These are phyloP conservation scores for Ennomos fuscantarius DNA, from an alignment of 2,888 invertebrate genomes.

Conservation along the genomic window DNA sequence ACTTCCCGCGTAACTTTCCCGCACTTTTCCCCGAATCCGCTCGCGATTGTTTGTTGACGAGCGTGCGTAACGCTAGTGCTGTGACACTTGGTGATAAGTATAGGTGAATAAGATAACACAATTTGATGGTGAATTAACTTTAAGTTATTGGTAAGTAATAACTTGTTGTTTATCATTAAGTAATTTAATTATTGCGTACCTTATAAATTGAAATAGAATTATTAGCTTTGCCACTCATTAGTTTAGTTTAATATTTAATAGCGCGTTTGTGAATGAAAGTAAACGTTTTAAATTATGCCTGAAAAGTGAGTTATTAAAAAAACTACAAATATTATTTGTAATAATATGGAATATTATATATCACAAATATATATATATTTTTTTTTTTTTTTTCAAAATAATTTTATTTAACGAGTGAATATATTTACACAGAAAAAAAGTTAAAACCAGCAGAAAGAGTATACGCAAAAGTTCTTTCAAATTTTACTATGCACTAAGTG, in stretches of 20 bases:
- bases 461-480: slow-evolving; percentile 3
- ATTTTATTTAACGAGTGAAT: background rate
- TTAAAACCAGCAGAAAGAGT: slow-evolving; percentile 1
- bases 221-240: no score
- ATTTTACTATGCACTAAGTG: slow-evolving; percentile 8
- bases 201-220: background rate
- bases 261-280: no score
- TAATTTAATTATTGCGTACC: no score
- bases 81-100: slow-evolving; percentile 25
- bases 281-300: no score
- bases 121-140: slow-evolving; percentile 7
- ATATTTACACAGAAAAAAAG: background rate
- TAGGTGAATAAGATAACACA: slow-evolving; percentile 29
- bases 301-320: no score
- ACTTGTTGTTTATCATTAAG: no score
- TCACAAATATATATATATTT: no score
- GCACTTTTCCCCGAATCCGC: slow-evolving; percentile 51
- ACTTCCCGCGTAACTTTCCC: slow-evolving; percentile 52
- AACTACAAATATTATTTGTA: no score
- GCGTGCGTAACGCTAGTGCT: slow-evolving; percentile 21
- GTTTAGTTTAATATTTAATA: no score
- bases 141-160: slow-evolving; percentile 13
- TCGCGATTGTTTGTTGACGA: slow-evolving; percentile 40
- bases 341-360: no score
- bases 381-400: no score